Evolutionary conservation across 2,113 vertebrate species (phyloP).

Genomic region (Hippolais icterina): DNA sequence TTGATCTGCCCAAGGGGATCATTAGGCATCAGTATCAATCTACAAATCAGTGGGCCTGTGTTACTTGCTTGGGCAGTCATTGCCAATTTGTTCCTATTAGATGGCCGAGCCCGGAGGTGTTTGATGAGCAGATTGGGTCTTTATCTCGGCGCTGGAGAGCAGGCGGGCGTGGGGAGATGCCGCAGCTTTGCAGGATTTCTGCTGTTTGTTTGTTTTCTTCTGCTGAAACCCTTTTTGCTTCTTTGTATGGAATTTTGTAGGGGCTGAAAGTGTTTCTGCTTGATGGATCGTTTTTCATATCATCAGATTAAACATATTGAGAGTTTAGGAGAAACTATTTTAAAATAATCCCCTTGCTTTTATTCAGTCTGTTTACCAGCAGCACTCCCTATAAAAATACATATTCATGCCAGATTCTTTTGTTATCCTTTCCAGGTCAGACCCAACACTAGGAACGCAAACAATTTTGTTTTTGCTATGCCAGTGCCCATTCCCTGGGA

Average conservation of each 20-base stretch:
- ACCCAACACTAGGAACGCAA: constrained; percentile 61
- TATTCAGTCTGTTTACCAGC: neutral
- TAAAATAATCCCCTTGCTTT: constrained; percentile 32
- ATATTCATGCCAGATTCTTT: constrained; percentile 57
- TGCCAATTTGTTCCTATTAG: constrained; percentile 99
- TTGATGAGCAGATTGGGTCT: constrained; percentile 86
- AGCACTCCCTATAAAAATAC: constrained; percentile 52
- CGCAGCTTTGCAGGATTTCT: constrained; percentile 49
- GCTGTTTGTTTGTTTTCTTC: constrained; percentile 46
- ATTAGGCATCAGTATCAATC: constrained; percentile 99
- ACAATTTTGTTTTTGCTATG: constrained; percentile 54
- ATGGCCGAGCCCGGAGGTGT: constrained; percentile 89
- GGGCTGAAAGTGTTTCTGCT: neutral
- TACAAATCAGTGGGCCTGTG: constrained; percentile 92
- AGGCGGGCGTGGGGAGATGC: constrained; percentile 55
- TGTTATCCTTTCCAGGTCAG: constrained; percentile 52
- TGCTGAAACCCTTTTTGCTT: constrained; percentile 18
- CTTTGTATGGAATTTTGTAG: neutral
- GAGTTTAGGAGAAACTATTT: constrained; percentile 52
- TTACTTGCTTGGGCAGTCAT: constrained; percentile 92
- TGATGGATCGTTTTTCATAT: neutral
- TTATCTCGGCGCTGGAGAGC: constrained; percentile 75
- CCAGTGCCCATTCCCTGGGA: neutral
- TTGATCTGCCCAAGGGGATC: constrained; percentile 99
- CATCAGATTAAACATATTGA: constrained; percentile 17